Percentiles rank a stretch among this genome's conserved stretches.
phyloP scores from a whole-genome alignment of 2,113 vertebrate genomes.

The Guaruba guarouba region DNA sequence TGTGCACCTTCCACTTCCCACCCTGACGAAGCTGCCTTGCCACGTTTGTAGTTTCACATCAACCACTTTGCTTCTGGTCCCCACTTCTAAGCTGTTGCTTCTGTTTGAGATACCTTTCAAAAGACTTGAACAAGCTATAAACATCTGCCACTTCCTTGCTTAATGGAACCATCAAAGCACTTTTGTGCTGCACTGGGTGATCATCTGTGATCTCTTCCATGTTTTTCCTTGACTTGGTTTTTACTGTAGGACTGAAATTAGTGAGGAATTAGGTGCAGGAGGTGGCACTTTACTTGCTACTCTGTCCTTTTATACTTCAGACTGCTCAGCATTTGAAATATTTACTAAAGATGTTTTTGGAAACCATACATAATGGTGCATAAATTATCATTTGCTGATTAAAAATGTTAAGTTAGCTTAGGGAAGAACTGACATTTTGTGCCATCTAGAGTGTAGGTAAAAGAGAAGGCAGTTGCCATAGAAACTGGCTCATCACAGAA shows the following conservation, averaged over 20 bases:
- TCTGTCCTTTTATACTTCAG: neutral
- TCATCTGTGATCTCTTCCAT: neutral
- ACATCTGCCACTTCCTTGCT: neutral
- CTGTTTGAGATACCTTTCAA: neutral
- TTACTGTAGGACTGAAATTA: neutral
- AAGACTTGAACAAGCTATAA: neutral
- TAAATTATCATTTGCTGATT: constrained; percentile 40
- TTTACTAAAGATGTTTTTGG: neutral
- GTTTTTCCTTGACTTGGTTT: neutral
- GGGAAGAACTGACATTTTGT: constrained; percentile 41
- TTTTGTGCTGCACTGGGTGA: neutral
- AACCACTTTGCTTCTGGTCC: neutral
- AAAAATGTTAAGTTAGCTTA: constrained; percentile 12
- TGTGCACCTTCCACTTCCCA: neutral
- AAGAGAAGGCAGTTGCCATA: constrained; percentile 74
- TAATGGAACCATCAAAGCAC: neutral
- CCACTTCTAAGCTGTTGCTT: neutral
- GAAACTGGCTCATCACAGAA: constrained; percentile 70
- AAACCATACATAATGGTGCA: neutral
- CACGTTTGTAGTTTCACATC: accelerated
- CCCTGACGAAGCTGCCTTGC: neutral
- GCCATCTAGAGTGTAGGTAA: constrained; percentile 18
- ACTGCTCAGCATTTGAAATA: neutral
- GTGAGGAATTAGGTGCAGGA: neutral
- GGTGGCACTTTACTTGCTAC: neutral